A percentile compares a stretch with the other conserved stretches of the same genome.
These are phyloP conservation scores for Xiphophorus birchmanni DNA, from an alignment of 2,797 vertebrate genomes.

Conservation along the genomic window DNA sequence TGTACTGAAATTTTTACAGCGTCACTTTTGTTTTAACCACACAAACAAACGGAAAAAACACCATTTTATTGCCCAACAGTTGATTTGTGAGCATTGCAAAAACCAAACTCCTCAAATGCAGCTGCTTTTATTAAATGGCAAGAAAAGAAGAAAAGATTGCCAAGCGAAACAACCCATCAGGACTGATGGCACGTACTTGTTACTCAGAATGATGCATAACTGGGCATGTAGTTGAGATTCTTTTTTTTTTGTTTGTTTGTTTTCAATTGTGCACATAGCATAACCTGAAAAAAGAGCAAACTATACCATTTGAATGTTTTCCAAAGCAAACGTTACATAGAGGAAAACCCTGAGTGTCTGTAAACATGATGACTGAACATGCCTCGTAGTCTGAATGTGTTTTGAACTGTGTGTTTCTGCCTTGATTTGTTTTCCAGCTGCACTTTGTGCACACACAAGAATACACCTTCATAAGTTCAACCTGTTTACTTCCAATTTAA, in stretches of 20 bases:
- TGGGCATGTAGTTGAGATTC: slow-evolving; percentile 38
- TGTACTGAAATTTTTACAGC: slow-evolving; percentile 28
- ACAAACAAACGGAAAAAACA: neutral
- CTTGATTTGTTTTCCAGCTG: slow-evolving; percentile 17
- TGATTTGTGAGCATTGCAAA: slow-evolving; percentile 4
- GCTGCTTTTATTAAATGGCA: slow-evolving; percentile 14
- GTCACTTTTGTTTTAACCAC: slow-evolving; percentile 24
- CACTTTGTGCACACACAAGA: neutral
- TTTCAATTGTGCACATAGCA: slow-evolving; percentile 21
- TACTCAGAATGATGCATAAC: slow-evolving; percentile 50
- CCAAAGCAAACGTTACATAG: neutral
- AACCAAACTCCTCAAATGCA: slow-evolving; percentile 24
- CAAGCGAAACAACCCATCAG: slow-evolving; percentile 25
- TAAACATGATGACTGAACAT: neutral
- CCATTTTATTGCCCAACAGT: neutral
- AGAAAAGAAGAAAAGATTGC: slow-evolving; percentile 6
- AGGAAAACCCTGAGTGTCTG: too few species aligned
- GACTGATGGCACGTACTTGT: slow-evolving; percentile 4
- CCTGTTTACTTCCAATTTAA: neutral
- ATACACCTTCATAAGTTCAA: neutral
- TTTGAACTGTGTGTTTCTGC: neutral
- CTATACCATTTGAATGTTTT: neutral
- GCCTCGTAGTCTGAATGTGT: neutral
- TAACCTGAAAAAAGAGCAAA: slow-evolving; percentile 8
- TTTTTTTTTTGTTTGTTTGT: slow-evolving; percentile 41